Base-by-base conservation (phyloP, 1,140 invertebrate species). In the Penaeus vannamei region DNA sequence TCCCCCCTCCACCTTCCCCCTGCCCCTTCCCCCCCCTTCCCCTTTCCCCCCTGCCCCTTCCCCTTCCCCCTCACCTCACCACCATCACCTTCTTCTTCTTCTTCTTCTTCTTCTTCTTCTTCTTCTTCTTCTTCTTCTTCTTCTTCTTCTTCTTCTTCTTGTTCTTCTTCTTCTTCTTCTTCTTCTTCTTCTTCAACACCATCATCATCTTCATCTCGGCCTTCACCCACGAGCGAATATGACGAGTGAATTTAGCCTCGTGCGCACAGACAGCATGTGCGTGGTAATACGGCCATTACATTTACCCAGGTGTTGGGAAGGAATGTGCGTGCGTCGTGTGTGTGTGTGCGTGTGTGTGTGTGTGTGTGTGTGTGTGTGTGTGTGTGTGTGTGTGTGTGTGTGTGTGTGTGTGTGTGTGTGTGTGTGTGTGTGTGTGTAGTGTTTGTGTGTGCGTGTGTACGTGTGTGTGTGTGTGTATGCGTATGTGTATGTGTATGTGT, bases 381-480 rank as follows among this genome's bases (percentile, higher is more conserved):
- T 36, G 36, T 66, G 64, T 66, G 64, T 66, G 64, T 66, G 64
- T 66, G 64, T 66, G 64, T 66, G 64, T 66, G 64, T 66, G 64
- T 66, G 64, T 66, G 64, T 66, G 64, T 66, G 26, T 66, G 26
- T 66, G 26, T 66, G 26, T 66, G 26, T 66, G 26, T 66, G 26
- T 66, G 26, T 66, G 26, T 66, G 26, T 66, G 26, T 66, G 26
- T 66, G 26, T 66, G 26, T 66, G n/a, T n/a, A n/a, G n/a, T n/a
- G n/a, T 53, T 8, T 53, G 46, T 53, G 46, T 53, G 14, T 53
- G 46, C 10, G 46, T 12, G 14, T 53, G 14, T 14, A 8, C 46
- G 46, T 53, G 46, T 14, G 46, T 8, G 46, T 14, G 46, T 12
- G 14, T 53, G 46, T 12, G 46, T 14, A 8, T 14, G 14, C 10